Evolutionary conservation across 1,140 invertebrate genomes (phyloP).

Genomic region (Scaptomyza hsui): DNA sequence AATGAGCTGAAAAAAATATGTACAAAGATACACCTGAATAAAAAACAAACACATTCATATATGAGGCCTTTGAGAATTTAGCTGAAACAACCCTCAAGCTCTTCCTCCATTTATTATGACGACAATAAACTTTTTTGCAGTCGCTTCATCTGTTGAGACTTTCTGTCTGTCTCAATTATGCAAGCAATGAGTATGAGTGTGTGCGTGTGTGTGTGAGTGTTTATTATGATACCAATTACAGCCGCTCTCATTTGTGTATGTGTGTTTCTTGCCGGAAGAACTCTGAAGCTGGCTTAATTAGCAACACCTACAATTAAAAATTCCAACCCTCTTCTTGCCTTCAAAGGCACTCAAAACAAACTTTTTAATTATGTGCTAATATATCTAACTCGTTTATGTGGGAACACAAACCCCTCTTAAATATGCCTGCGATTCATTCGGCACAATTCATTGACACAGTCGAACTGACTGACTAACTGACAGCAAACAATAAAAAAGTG

Average conservation of each 20-base stretch:
- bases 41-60: background rate
- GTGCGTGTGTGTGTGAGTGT: slow-evolving; percentile 38
- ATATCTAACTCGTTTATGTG: slow-evolving; percentile 52
- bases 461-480: slow-evolving; percentile 35
- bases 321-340: background rate
- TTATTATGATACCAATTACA: slow-evolving; percentile 77
- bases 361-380: slow-evolving; percentile 70
- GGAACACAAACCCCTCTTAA: background rate
- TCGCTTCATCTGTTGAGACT: slow-evolving; percentile 69
- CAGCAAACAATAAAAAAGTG: background rate
- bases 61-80: slow-evolving; percentile 2
- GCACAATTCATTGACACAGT: background rate
- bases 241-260: slow-evolving; percentile 16
- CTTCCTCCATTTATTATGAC: slow-evolving; percentile 50
- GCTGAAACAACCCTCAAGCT: slow-evolving; percentile 21
- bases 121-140: slow-evolving; percentile 63
- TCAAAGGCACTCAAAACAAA: slow-evolving; percentile 33
- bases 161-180: slow-evolving; percentile 62
- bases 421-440: background rate
- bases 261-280: slow-evolving; percentile 46
- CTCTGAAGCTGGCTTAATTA: slow-evolving; percentile 51
- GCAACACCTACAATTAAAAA: slow-evolving; percentile 13
- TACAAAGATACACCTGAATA: background rate
- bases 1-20: background rate
- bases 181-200: slow-evolving; percentile 28